Evolutionary conservation across 2,888 invertebrate species (phyloP).

Genomic region (Macropis europaea): DNA sequence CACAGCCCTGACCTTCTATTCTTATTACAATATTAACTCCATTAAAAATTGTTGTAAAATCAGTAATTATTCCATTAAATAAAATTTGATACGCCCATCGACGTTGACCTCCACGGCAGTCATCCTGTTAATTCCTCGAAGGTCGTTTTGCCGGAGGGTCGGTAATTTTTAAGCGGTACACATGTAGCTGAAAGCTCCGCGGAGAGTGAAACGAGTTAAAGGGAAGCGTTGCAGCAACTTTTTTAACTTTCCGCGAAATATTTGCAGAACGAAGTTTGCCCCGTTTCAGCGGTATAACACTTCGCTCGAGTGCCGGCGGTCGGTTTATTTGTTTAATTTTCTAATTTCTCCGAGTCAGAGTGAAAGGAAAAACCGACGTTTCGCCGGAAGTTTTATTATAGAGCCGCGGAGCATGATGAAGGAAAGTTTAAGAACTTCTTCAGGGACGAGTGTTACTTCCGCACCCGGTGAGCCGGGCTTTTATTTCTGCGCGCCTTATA

Average conservation of each 20-base stretch:
- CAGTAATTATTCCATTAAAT: too few species aligned
- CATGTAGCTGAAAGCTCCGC: neutral
- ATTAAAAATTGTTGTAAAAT: too few species aligned
- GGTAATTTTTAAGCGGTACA: conserved; percentile 30
- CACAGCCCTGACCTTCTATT: too few species aligned
- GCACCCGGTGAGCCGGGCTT: neutral
- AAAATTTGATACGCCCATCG: too few species aligned
- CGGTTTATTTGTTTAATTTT: conserved; percentile 41
- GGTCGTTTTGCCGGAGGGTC: conserved; percentile 18
- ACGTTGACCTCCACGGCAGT: too few species aligned
- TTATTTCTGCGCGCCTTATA: neutral
- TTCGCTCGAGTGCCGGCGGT: conserved; percentile 10
- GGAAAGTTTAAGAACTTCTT: conserved; percentile 18
- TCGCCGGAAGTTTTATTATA: conserved; percentile 13
- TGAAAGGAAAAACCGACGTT: neutral
- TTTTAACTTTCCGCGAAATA: conserved; percentile 35
- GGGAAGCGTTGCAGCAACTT: conserved; percentile 19
- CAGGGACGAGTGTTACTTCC: neutral
- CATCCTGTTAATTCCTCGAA: conserved; percentile 15
- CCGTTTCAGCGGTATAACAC: conserved; percentile 20
- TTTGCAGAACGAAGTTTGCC: conserved; percentile 36
- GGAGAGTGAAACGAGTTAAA: conserved; percentile 34
- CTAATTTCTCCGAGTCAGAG: conserved; percentile 39
- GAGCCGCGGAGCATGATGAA: neutral
- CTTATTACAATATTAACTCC: too few species aligned